phyloP scores from a whole-genome alignment of 2,797 vertebrate species.

The Manis javanica region DNA sequence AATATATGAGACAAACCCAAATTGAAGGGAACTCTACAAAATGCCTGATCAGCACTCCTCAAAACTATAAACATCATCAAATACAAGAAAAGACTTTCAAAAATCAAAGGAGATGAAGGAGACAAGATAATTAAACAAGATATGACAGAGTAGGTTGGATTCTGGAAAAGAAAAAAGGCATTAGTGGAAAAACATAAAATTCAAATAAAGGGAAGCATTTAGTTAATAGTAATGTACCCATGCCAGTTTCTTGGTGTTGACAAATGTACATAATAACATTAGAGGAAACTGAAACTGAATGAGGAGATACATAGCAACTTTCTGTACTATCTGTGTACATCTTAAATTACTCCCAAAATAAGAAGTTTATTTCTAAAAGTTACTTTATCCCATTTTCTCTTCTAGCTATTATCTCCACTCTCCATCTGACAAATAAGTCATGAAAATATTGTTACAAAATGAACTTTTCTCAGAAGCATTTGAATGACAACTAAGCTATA shows the following conservation, averaged over 20 bases:
- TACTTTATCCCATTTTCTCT: neutral
- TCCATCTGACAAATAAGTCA: neutral
- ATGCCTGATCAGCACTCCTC: neutral
- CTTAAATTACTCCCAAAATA: slow-evolving; percentile 1
- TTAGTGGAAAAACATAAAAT: neutral
- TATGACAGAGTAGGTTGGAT: neutral
- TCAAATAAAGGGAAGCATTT: slow-evolving; percentile 24
- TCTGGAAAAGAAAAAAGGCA: neutral
- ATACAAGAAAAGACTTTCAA: neutral
- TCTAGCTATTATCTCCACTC: neutral
- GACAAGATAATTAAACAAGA: neutral
- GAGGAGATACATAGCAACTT: neutral
- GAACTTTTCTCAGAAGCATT: slow-evolving; percentile 18
- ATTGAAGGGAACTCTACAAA: neutral
- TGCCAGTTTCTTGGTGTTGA: neutral
- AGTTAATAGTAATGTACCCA: neutral
- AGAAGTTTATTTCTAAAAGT: neutral
- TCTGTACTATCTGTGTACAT: neutral
- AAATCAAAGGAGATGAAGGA: neutral
- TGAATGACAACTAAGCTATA: slow-evolving; percentile 13
- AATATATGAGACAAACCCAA: neutral
- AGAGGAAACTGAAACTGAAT: neutral
- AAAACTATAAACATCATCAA: neutral
- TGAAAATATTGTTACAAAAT: neutral
- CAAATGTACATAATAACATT: neutral